Conservation (phyloP, 2,113 vertebrate genomes). For the Saccopteryx leptura region DNA sequence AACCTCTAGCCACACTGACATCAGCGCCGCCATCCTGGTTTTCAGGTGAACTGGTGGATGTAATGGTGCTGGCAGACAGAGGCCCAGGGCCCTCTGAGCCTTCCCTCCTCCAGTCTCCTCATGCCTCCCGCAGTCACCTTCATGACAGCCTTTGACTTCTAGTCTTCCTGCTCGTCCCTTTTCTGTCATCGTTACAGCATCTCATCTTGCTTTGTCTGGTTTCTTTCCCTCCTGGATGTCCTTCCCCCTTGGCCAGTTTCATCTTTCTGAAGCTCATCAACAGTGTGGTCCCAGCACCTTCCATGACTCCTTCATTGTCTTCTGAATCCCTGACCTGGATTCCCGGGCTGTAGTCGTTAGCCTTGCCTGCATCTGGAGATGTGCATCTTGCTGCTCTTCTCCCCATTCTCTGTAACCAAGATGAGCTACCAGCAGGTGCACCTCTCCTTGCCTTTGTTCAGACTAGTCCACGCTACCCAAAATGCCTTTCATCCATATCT, state of each 20-base stretch:
- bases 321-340: background rate
- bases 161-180: background rate
- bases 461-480: background rate
- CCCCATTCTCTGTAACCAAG: background rate
- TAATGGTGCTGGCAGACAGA: background rate
- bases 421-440: too few relatives aligned
- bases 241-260: background rate
- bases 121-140: rapidly evolving
- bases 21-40: background rate
- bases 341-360: background rate
- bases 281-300: background rate
- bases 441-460: background rate
- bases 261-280: background rate
- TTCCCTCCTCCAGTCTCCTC: background rate
- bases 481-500: background rate
- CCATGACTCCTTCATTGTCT: background rate
- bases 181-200: background rate
- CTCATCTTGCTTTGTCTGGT: background rate
- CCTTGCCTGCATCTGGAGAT: background rate
- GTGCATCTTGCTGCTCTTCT: background rate
- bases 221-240: background rate
- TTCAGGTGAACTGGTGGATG: background rate
- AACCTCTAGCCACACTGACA: background rate
- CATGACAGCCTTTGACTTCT: background rate
- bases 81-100: too few relatives aligned